Evolutionary conservation across 2,888 invertebrate genomes (phyloP), one percentile per base, ranked within the genome.

Genomic region (Rhabditoides inermis): DNA sequence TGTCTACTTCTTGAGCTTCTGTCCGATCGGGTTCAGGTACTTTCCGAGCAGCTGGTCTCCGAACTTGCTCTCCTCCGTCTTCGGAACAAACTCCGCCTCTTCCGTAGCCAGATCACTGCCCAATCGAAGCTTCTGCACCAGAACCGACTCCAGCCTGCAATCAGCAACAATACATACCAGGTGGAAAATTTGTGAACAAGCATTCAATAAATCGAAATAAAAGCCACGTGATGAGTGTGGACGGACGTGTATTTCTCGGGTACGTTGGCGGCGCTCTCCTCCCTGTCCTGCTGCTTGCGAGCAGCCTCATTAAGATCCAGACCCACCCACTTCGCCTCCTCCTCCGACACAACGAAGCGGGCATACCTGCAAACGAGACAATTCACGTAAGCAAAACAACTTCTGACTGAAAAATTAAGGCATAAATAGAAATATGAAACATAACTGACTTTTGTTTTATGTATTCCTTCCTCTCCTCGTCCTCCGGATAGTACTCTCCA

Each of bases 281-380:
- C 76, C 5, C 64, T 6, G 56, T 81, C 81, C 51, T 83, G 80
- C 49, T 83, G 79, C 78, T 89, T 90, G 52, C 79, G 79, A 53
- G 86, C 81, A 36, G 94, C 92, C 76, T 90, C 86, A 46, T 80
- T 78, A 76, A 85, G 84, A 15, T 86, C 84, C 49, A 90, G 81
- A 2, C 91, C 92, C 78, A 91, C 88, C 92, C 92, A 94, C 75
- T 94, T 90, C 59, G 91, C 87, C 80, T 92, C 91, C n/a, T n/a
- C n/a, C n/a, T n/a, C n/a, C n/a, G n/a, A n/a, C n/a, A n/a, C n/a
- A n/a, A n/a, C n/a, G n/a, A n/a, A n/a, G n/a, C n/a, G n/a, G n/a
- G n/a, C n/a, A n/a, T n/a, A n/a, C n/a, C n/a, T n/a, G n/a, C n/a
- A n/a, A n/a, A n/a, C n/a, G n/a, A n/a, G n/a, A n/a, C n/a, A n/a